Evolutionary conservation across 2,888 invertebrate species (phyloP).

Genomic region (Meteorus cinctellus): DNA sequence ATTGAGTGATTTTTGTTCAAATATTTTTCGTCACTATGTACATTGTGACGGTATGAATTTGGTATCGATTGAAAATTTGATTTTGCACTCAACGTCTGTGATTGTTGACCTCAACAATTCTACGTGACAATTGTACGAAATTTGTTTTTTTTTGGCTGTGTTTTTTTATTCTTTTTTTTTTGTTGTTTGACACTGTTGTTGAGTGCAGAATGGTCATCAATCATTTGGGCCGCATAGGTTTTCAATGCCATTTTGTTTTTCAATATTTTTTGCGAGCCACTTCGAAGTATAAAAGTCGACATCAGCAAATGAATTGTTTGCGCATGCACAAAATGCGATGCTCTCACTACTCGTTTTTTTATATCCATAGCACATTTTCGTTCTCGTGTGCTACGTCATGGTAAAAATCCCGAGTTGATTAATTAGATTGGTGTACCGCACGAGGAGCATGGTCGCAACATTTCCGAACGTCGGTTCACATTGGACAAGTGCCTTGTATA

Average conservation of each 20-base stretch:
- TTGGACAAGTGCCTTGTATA: slow-evolving; percentile 24
- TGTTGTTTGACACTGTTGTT: slow-evolving; percentile 31
- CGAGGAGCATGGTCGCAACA: slow-evolving; percentile 26
- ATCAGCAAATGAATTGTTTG: slow-evolving; percentile 17
- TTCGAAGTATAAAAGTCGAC: slow-evolving; percentile 23
- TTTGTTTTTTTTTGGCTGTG: not conserved
- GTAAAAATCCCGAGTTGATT: slow-evolving; percentile 38
- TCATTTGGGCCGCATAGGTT: slow-evolving; percentile 22
- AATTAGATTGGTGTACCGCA: slow-evolving; percentile 36
- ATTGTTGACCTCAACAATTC: slow-evolving; percentile 31
- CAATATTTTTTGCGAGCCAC: slow-evolving; percentile 49
- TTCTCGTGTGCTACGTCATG: slow-evolving; percentile 27
- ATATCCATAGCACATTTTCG: slow-evolving; percentile 7
- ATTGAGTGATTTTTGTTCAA: too few species aligned
- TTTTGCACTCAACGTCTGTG: not conserved
- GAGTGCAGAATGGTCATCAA: not conserved
- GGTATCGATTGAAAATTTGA: not conserved
- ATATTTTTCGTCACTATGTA: not conserved
- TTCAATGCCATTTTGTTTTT: slow-evolving; percentile 51
- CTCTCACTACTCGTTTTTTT: slow-evolving; percentile 15
- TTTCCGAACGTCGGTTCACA: slow-evolving; percentile 26
- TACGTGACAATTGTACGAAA: slow-evolving; percentile 13
- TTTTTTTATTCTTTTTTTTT: slow-evolving; percentile 17
- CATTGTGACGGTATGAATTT: not conserved
- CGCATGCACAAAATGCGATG: slow-evolving; percentile 35